A percentile compares a stretch with the other conserved stretches of the same genome.
These are phyloP conservation scores for Onchidella celtica DNA, from an alignment of 2,888 invertebrate genomes.

Conservation along the genomic window DNA sequence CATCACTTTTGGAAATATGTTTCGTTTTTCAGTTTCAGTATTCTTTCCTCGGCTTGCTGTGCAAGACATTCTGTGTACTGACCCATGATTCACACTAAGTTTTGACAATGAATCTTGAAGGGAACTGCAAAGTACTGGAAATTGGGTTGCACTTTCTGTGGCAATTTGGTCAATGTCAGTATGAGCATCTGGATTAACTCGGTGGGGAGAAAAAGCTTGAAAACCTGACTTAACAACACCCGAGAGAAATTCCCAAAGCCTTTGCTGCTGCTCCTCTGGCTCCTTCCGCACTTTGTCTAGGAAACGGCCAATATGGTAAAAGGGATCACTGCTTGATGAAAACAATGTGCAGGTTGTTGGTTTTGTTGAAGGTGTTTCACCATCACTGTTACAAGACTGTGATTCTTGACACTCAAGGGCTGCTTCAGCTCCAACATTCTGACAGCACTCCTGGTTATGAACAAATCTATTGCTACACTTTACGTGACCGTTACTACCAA, in stretches of 20 bases:
- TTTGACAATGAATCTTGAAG: neutral
- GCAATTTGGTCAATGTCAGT: neutral
- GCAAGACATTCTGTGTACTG: neutral
- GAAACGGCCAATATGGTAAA: conserved; percentile 42
- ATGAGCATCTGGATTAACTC: neutral
- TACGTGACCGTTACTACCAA: no score
- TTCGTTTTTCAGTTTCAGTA: no score
- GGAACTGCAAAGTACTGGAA: no score
- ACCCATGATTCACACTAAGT: neutral
- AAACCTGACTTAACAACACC: conserved; percentile 21
- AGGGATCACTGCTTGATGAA: conserved; percentile 21
- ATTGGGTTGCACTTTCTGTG: no score
- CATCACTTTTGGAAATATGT: neutral
- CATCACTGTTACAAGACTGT: no score
- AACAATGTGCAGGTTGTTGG: conserved; percentile 9
- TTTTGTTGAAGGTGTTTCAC: no score
- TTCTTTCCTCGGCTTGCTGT: no score
- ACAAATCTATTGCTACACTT: no score
- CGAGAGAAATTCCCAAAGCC: conserved; percentile 32
- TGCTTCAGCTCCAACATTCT: no score
- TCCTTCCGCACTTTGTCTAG: conserved; percentile 34
- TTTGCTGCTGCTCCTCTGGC: conserved; percentile 35
- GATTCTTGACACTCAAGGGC: no score
- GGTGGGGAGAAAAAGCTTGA: neutral
- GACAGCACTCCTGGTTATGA: no score